Evolutionary conservation across 2,888 invertebrate genomes (phyloP).

Genomic region (Resseliella maxima): DNA sequence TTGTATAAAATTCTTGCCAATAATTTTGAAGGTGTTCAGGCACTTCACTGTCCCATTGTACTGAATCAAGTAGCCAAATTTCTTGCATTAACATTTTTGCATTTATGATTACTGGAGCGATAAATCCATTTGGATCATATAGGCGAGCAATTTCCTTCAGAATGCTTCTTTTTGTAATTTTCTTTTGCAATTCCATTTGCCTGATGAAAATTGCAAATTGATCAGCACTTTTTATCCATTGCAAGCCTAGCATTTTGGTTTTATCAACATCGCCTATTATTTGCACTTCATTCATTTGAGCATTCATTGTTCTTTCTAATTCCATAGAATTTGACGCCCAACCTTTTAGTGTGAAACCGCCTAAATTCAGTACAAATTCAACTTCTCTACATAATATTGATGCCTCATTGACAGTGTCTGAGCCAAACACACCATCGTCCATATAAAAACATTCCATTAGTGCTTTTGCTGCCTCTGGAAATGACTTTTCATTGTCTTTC

Average conservation of each 20-base stretch:
- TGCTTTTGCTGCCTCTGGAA: conserved; percentile 58
- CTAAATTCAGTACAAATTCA: not conserved
- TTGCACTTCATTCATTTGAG: not conserved
- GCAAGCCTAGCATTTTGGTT: conserved; percentile 52
- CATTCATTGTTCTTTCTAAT: not conserved
- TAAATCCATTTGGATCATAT: conserved; percentile 56
- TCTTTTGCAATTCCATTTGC: no score
- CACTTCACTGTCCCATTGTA: not conserved
- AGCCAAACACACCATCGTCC: conserved; percentile 56
- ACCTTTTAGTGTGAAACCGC: conserved; percentile 13
- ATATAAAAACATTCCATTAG: no score
- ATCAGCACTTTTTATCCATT: conserved; percentile 53
- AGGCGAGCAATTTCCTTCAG: not conserved
- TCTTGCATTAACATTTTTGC: conserved; percentile 40
- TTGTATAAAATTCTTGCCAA: not conserved
- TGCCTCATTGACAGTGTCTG: conserved; percentile 34
- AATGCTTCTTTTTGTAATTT: conserved; percentile 20
- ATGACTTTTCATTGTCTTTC: not conserved
- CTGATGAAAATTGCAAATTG: not conserved
- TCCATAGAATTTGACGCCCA: conserved; percentile 25
- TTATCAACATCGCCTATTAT: conserved; percentile 7
- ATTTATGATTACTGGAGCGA: not conserved
- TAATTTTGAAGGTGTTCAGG: not conserved
- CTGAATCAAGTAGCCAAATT: not conserved
- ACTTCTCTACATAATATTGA: conserved; percentile 55